Base-by-base conservation (phyloP, 2,797 vertebrate species). In the Alauda arvensis region DNA sequence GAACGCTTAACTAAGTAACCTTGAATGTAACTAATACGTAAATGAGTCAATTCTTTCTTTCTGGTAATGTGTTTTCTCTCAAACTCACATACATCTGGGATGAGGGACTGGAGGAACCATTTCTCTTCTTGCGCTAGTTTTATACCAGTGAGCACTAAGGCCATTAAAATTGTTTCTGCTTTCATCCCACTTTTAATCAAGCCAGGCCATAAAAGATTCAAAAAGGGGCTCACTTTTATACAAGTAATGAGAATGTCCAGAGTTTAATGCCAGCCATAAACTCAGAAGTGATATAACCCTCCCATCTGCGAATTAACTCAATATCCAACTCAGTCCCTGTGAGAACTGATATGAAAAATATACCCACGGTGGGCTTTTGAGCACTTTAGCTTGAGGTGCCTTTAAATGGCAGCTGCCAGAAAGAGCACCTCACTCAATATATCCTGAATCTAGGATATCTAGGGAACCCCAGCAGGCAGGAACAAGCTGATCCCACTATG, bases 1-100 rank as follows among this genome's bases (percentile, higher is more conserved):
- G 89, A 94, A 89, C 2, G 65, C 93, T 94, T 82, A 91, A 70
- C 89, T 93, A 82, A 52, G 63, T 69, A 88, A 79, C 83, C 79
- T 87, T 72, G 75, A 77, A 85, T 43, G 75, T 43, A 91, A 93
- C 75, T 55, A 90, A 84, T 19, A 93, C 88, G 53, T 51, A 81
- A 49, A 88, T 39, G 76, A 90, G 40, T 94, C 14, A 87, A 42
- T 81, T 85, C 31, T 59, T 81, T 85, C 34, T 69, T 92, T 89
- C 66, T 63, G 31, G 29, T 86, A 83, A 51, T 45, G 51, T 83
- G 20, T 75, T 93, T 93, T 77, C 46, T 69, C 79, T 88, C n/a
- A 76, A 24, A 71, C 85, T 93, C 84, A 52, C 4, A 25, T 42
- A 81, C 26, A 13, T 48, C 40, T 76, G 80, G 49, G 25, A 72